Evolutionary conservation across 2,888 invertebrate genomes (phyloP), one percentile per base, ranked within the genome.

Genomic region (Philereme transversata): DNA sequence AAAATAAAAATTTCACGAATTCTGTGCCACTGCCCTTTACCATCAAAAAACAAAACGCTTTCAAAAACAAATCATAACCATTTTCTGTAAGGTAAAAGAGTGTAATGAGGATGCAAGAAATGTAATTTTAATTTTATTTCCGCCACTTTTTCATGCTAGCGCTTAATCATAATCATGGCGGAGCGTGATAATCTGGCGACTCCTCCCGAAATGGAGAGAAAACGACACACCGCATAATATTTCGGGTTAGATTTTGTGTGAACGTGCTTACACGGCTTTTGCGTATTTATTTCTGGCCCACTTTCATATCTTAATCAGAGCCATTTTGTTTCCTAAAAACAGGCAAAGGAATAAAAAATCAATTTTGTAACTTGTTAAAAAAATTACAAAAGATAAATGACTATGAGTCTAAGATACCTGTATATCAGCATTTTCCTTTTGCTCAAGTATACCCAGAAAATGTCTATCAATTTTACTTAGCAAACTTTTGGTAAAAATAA

Each of bases 151-250:
- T 78, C 76, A 76, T 80, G 78, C 72, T 76, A 70, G 75, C 80
- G 78, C 79, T 86, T 85, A 83, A 84, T 87, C 85, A 86, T 85
- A 87, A 88, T 87, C 86, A 87, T 78, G 78, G 73, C 72, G 69
- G 72, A 65, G 77, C 81, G 83, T 80, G 82, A 86, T 87, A 86
- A 88, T 88, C 86, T 52, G 51, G 53, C 78, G 72, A 72, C 75
- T 74, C 68, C 71, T 62, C 73, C 72, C 71, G 67, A 70, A 79
- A 84, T 81, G 81, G 81, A 81, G 82, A 78, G 78, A 80, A 82
- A 84, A 83, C 81, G 84, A 82, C 83, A 79, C 73, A 78, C 72
- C 78, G 77, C 81, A 46, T 57, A 66, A 79, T 78, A 81, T 79
- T 78, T 80, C 53, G 22, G 43, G 75, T 82, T 81, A 81, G 79